phyloP scores from a whole-genome alignment of 2,888 invertebrate genomes.

The Drosophila rubida region DNA sequence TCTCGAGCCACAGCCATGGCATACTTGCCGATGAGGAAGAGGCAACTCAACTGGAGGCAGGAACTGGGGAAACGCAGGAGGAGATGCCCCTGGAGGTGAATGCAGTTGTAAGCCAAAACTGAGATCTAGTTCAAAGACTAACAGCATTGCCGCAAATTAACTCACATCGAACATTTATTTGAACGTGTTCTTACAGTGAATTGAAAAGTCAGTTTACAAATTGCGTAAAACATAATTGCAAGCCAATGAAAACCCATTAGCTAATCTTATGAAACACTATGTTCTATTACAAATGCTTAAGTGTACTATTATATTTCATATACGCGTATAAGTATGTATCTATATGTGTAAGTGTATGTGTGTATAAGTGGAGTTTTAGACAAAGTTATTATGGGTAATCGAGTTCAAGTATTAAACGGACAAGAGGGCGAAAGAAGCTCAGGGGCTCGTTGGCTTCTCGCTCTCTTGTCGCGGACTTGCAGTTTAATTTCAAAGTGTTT shows the following conservation, averaged over 20 bases:
- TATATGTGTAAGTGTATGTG: neutral
- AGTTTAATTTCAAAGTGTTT: conserved; percentile 10
- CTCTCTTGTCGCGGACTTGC: conserved; percentile 25
- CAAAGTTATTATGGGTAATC: conserved; percentile 5
- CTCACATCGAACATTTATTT: conserved; percentile 68
- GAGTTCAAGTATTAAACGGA: conserved; percentile 14
- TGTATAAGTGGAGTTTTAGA: neutral
- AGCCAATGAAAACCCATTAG: conserved; percentile 51
- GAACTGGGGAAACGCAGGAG: conserved; percentile 30
- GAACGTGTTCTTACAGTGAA: conserved; percentile 41
- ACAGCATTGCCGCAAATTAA: conserved; percentile 29
- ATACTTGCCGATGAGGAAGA: conserved; percentile 35
- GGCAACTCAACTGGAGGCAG: conserved; percentile 5
- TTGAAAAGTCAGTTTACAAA: conserved; percentile 24
- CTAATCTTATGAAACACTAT: conserved; percentile 14
- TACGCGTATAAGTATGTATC: neutral
- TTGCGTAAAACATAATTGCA: conserved; percentile 26
- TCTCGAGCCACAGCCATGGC: conserved; percentile 76
- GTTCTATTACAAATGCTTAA: conserved; percentile 6
- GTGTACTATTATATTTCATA: neutral
- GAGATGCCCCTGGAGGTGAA: conserved; percentile 80
- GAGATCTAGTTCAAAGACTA: conserved; percentile 3
- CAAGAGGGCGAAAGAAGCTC: conserved; percentile 40
- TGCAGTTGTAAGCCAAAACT: conserved; percentile 76
- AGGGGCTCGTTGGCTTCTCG: conserved; percentile 49